phyloP scores from a whole-genome alignment of 1,140 invertebrate genomes.

The Thaumetopoea pityocampa region DNA sequence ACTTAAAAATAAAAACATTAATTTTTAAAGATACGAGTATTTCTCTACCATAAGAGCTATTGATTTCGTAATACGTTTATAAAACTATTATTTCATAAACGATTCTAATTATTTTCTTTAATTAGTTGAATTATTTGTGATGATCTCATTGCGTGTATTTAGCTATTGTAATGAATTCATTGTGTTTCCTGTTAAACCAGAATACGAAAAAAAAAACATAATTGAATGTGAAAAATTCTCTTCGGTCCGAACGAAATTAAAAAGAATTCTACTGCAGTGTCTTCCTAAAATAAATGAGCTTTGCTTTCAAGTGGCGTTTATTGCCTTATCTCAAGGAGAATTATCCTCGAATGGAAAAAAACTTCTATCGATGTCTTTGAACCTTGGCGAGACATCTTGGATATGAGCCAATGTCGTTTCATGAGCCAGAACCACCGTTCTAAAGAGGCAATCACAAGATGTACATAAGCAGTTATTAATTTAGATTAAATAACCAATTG shows the following conservation, averaged over 20 bases:
- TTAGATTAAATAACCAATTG: slow-evolving; percentile 19
- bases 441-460: slow-evolving; percentile 45
- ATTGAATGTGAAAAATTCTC: slow-evolving; percentile 43
- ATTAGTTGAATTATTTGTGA: no score
- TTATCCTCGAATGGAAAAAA: slow-evolving; percentile 58
- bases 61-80: no score
- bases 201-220: slow-evolving; percentile 35
- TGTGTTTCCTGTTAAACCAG: slow-evolving; percentile 10
- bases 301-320: slow-evolving; percentile 65
- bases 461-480: slow-evolving; percentile 34
- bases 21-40: no score
- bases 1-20: no score
- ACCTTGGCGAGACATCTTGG: slow-evolving; percentile 64
- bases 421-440: slow-evolving; percentile 34
- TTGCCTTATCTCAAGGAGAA: slow-evolving; percentile 66
- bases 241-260: slow-evolving; percentile 44
- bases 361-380: slow-evolving; percentile 60
- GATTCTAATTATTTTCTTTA: no score
- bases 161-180: no score
- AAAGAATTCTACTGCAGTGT: slow-evolving; percentile 48
- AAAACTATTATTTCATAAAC: no score
- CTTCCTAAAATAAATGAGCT: slow-evolving; percentile 60
- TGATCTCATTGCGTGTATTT: no score
- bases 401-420: slow-evolving; percentile 55
- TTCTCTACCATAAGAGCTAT: no score